Conservation (phyloP, 2,113 vertebrate genomes). For the Myxocyprinus asiaticus region DNA sequence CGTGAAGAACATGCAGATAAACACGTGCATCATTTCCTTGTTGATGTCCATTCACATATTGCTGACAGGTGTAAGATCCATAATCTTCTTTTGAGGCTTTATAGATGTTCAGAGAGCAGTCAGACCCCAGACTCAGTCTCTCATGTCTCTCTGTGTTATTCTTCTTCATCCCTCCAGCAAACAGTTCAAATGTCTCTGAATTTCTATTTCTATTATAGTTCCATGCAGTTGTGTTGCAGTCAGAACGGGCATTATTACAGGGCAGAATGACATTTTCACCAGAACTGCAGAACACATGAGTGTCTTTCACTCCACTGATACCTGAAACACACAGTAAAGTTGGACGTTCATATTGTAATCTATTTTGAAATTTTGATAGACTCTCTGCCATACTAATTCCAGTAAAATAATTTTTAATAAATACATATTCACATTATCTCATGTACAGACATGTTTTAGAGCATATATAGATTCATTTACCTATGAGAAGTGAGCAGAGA, state of each 20-base stretch:
- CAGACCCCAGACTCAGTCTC: slow-evolving; percentile 9
- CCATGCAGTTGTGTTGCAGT: slow-evolving; percentile 35
- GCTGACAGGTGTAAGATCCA: slow-evolving; percentile 19
- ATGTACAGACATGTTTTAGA: too few species aligned
- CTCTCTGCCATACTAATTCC: too few species aligned
- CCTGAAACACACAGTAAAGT: background rate
- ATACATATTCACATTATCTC: too few species aligned
- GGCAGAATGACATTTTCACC: slow-evolving; percentile 15
- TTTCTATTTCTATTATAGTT: background rate
- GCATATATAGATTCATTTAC: background rate
- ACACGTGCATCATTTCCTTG: background rate
- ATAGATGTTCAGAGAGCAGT: slow-evolving; percentile 36
- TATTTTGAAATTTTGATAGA: background rate
- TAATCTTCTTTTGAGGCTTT: slow-evolving; percentile 1
- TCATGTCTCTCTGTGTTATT: background rate
- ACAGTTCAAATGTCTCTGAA: background rate
- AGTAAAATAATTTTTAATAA: too few species aligned
- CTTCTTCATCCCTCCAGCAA: background rate
- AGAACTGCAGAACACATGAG: background rate
- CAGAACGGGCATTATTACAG: slow-evolving; percentile 12
- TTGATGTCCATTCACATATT: background rate
- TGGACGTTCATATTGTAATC: background rate
- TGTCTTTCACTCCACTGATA: background rate
- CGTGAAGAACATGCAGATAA: slow-evolving; percentile 7
- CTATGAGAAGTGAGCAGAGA: background rate